Base-by-base conservation (phyloP, 2,888 invertebrate genomes). In the Hanleya hanleyi region DNA sequence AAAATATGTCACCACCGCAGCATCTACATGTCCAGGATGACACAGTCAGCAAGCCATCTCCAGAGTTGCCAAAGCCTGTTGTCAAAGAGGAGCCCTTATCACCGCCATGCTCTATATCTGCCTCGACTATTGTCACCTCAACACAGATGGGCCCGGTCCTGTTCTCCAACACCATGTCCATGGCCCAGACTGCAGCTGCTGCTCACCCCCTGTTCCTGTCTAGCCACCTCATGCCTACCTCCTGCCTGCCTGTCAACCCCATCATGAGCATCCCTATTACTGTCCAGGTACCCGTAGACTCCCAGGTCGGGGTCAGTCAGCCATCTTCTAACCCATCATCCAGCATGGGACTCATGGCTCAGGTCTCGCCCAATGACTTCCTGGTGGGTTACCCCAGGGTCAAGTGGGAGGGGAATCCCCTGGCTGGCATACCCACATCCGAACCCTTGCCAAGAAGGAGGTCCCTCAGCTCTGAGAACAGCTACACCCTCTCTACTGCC, bases 381-480 rank as follows among this genome's bases (percentile, higher is more conserved):
- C 69, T 87, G 33, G 77, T 84, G 1, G 85, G 84, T 26, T 83
- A 70, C 67, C 84, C 86, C 3, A 77, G 83, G 36, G 83, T 84
- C 9, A 79, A 78, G 71, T 87, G 85, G 86, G 79, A 79, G 18
- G 57, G 57, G 18, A 57, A 57, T 57, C 49, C 77, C 80, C n/a
- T 66, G 57, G 38, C 72, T 65, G 29, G 69, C 18, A 70, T 37
- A 47, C 71, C 67, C 49, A 22, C 51, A 18, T 57, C 68, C 47
- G 18, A 64, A 38, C 15, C 71, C 7, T 35, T 68, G 18, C 61
- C 33, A 38, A 35, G 70, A n/a, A 35, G 49, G 12, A 38, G 62
- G n/a, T 47, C 41, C 71, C 37, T 66, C n/a, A 9, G 50, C 5
- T 49, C 69, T 29, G 50, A 67, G 51, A 61, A 38, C 66, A 47